phyloP scores from a whole-genome alignment of 2,888 invertebrate genomes.

The Rotaria macrura region DNA sequence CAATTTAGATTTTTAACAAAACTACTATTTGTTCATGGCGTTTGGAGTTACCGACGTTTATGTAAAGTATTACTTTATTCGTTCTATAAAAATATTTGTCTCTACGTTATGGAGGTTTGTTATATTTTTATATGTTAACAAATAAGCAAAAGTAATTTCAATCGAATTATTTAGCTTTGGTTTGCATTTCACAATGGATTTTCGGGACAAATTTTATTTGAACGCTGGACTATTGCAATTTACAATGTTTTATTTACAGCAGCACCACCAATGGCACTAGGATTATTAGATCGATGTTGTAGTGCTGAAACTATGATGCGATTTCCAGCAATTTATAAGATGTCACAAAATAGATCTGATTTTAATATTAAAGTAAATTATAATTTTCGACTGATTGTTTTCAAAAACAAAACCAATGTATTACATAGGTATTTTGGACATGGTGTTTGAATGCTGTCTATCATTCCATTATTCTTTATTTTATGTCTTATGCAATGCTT shows the following conservation, averaged over 20 bases:
- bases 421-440: slow-evolving; percentile 25
- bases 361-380: slow-evolving; percentile 61
- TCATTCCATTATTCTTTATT: slow-evolving; percentile 27
- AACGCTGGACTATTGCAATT: slow-evolving; percentile 90
- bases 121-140: slow-evolving; percentile 35
- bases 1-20: slow-evolving; percentile 81
- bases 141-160: not conserved
- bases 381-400: not conserved
- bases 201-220: slow-evolving; percentile 97
- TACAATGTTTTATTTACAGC: slow-evolving; percentile 98
- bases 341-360: slow-evolving; percentile 68
- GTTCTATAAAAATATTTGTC: slow-evolving; percentile 98
- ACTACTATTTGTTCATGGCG: slow-evolving; percentile 85
- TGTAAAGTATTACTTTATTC: slow-evolving; percentile 95
- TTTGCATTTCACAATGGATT: slow-evolving; percentile 94
- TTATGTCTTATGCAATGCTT: slow-evolving; percentile 21
- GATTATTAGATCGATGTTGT: slow-evolving; percentile 90
- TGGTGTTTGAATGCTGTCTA: slow-evolving; percentile 26
- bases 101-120: slow-evolving; percentile 79
- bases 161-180: slow-evolving; percentile 60
- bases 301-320: slow-evolving; percentile 74
- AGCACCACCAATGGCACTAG: slow-evolving; percentile 88
- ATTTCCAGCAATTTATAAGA: slow-evolving; percentile 62
- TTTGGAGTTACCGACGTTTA: slow-evolving; percentile 95
- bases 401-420: not conserved